These are phyloP conservation scores for Tachina lurida DNA, from an alignment of 2,888 invertebrate species.

Conservation along the genomic window DNA sequence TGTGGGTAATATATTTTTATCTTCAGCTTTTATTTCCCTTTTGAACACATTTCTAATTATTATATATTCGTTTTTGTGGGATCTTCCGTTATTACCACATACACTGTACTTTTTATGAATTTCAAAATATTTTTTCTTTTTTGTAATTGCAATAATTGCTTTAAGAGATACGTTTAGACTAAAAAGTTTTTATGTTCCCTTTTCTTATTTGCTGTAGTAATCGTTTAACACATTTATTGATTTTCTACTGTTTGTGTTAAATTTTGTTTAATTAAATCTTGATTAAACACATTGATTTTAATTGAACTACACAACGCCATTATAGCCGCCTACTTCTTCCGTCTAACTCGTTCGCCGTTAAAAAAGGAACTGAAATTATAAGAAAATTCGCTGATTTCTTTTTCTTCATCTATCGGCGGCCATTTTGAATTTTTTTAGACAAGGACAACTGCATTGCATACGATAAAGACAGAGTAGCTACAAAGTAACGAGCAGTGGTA, in stretches of 20 bases:
- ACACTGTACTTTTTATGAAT: constrained; percentile 68
- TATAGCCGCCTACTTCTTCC: constrained; percentile 62
- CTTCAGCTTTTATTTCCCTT: constrained; percentile 36
- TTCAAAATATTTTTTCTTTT: constrained; percentile 20
- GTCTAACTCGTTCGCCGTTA: constrained; percentile 67
- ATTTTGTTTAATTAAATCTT: constrained; percentile 63
- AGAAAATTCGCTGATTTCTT: constrained; percentile 62
- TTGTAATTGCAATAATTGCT: constrained; percentile 14
- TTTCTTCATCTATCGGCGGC: constrained; percentile 50
- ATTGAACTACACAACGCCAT: constrained; percentile 68
- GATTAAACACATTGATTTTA: constrained; percentile 59
- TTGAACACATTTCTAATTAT: constrained; percentile 60
- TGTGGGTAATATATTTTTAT: constrained; percentile 31
- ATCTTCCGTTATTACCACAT: constrained; percentile 68
- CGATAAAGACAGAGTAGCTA: constrained; percentile 10
- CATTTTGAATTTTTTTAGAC: constrained; percentile 63
- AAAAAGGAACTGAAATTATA: constrained; percentile 69
- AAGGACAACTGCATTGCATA: background rate
- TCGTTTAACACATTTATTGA: constrained; percentile 46
- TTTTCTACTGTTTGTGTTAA: constrained; percentile 39
- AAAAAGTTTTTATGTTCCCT: constrained; percentile 42
- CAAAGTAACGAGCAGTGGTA: constrained; percentile 32
- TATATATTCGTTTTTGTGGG: constrained; percentile 37
- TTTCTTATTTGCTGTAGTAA: constrained; percentile 20
- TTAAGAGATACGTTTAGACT: constrained; percentile 20